phyloP scores from a whole-genome alignment of 1,140 invertebrate genomes.

The Caenorhabditis latens region DNA sequence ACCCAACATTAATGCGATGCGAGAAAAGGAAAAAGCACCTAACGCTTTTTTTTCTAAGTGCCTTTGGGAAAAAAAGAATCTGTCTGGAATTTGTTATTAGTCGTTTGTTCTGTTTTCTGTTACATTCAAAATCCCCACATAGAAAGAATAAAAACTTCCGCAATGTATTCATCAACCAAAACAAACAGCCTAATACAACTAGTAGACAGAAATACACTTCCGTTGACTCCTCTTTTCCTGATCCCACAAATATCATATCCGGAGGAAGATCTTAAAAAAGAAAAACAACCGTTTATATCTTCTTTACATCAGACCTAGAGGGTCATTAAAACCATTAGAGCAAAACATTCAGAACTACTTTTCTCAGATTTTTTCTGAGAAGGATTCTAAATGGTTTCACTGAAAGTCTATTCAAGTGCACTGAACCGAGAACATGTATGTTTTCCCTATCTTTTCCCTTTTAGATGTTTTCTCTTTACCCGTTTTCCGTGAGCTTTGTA shows the following conservation, averaged over 20 bases:
- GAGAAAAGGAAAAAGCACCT: not conserved
- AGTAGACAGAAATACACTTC: not conserved
- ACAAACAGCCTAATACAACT: not conserved
- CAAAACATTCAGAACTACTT: not conserved
- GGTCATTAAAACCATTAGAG: not conserved
- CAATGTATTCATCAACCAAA: not conserved
- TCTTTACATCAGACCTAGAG: no score
- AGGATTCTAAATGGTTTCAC: not conserved
- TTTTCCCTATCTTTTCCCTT: not conserved
- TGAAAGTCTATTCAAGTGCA: constrained; percentile 14
- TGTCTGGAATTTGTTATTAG: not conserved
- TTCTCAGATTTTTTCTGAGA: not conserved
- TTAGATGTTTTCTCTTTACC: not conserved
- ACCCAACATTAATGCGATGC: constrained; percentile 16
- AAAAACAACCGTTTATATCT: no score
- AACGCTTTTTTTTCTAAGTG: not conserved
- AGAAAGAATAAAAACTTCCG: not conserved
- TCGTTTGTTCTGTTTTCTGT: not conserved
- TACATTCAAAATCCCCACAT: not conserved
- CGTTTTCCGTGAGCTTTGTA: not conserved
- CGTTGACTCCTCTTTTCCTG: not conserved
- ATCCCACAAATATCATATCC: not conserved
- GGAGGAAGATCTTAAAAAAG: not conserved
- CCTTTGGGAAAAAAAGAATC: not conserved
- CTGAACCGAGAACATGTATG: constrained; percentile 13